Conservation (phyloP, 2,797 vertebrate genomes). For the Scomberomorus guttatus region DNA sequence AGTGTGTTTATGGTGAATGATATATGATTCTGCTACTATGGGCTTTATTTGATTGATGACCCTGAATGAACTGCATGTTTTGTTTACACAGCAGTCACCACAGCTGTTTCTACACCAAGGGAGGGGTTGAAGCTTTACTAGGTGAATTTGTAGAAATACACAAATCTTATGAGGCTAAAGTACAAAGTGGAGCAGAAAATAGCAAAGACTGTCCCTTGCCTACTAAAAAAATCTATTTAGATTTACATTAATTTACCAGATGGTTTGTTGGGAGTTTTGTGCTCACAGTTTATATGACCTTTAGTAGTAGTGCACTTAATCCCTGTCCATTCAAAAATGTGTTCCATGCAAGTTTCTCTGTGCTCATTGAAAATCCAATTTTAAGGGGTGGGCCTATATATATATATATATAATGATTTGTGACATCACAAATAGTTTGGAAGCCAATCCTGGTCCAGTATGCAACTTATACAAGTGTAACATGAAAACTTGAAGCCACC, state of each 20-base stretch:
- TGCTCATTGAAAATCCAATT: too few relatives aligned
- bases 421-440: too few relatives aligned
- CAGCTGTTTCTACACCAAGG: slow-evolving; percentile 58
- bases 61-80: slow-evolving; percentile 41
- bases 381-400: too few relatives aligned
- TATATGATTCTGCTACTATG: slow-evolving; percentile 31
- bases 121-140: slow-evolving; percentile 30
- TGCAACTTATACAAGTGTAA: too few relatives aligned
- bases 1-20: slow-evolving; percentile 47
- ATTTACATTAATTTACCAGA: neutral
- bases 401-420: too few relatives aligned
- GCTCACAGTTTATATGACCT: too few relatives aligned
- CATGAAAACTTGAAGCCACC: too few relatives aligned
- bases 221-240: neutral
- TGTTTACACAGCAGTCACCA: slow-evolving; percentile 66
- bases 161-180: neutral
- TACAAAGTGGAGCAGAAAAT: neutral
- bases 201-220: neutral
- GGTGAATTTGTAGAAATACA: neutral
- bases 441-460: too few relatives aligned
- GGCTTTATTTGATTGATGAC: slow-evolving; percentile 62
- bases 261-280: too few relatives aligned
- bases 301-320: too few relatives aligned
- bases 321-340: too few relatives aligned
- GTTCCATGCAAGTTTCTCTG: too few relatives aligned